Percentiles rank a stretch among this genome's conserved stretches.
phyloP scores from a whole-genome alignment of 2,113 vertebrate genomes.

The Panthera uncia region DNA sequence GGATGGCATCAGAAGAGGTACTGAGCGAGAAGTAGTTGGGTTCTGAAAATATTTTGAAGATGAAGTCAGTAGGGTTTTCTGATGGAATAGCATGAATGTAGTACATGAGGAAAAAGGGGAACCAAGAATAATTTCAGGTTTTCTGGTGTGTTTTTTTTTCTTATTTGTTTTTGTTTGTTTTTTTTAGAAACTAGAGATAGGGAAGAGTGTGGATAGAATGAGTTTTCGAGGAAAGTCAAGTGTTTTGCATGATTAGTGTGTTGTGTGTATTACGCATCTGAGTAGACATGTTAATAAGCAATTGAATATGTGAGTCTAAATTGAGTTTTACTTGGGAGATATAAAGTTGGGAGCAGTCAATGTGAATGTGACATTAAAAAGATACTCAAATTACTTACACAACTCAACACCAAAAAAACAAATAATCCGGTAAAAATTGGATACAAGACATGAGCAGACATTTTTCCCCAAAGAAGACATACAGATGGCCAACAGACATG shows the following conservation, averaged over 20 bases:
- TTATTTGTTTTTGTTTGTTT: background rate
- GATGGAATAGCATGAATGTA: background rate
- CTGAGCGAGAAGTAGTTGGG: background rate
- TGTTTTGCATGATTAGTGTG: background rate
- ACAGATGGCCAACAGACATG: background rate
- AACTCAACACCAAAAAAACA: background rate
- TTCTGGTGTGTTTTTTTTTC: background rate
- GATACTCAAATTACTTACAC: background rate
- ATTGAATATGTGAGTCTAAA: slow-evolving; percentile 6
- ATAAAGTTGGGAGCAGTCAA: background rate
- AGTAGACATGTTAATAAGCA: background rate
- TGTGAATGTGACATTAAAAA: slow-evolving; percentile 12
- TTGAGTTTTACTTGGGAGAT: slow-evolving; percentile 9
- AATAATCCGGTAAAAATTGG: background rate
- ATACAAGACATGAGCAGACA: background rate
- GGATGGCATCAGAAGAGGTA: background rate
- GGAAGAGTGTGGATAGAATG: background rate
- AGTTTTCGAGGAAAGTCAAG: background rate
- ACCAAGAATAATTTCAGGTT: background rate
- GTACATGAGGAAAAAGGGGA: background rate
- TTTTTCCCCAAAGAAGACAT: background rate
- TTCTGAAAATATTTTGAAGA: background rate
- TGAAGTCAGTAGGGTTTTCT: background rate
- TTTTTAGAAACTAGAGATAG: background rate
- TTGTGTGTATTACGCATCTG: background rate